Percentiles rank a stretch among this genome's conserved stretches.
Conservation (phyloP, 23 tunicate genomes). For the Halocynthia roretzi region DNA sequence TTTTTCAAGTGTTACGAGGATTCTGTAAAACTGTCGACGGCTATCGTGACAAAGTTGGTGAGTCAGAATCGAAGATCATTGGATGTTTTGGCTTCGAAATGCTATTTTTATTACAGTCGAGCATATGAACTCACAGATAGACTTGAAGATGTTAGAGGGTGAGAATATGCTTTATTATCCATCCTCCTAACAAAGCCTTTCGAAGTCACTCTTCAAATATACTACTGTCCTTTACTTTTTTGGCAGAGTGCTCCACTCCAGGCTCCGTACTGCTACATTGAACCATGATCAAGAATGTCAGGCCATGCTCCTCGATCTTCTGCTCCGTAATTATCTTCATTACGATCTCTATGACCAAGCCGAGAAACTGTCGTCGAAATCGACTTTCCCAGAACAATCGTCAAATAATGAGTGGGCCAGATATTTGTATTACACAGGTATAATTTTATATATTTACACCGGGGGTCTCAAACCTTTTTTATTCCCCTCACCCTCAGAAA, state of each 20-base stretch:
- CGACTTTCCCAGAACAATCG: slow-evolving; percentile 86
- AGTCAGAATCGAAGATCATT: slow-evolving; percentile 86
- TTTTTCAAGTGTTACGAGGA: slow-evolving; percentile 22
- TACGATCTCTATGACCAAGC: slow-evolving; percentile 94
- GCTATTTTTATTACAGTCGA: slow-evolving; percentile 92
- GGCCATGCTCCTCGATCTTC: slow-evolving; percentile 69
- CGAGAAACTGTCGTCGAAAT: slow-evolving; percentile 83
- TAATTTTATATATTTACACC: too few relatives aligned
- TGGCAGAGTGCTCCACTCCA: slow-evolving; percentile 47
- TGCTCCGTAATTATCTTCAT: slow-evolving; percentile 82
- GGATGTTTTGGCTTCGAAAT: slow-evolving; percentile 86
- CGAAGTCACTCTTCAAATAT: too few relatives aligned
- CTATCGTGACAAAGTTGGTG: slow-evolving; percentile 54
- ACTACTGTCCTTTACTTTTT: too few relatives aligned
- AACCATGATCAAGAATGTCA: slow-evolving; percentile 81
- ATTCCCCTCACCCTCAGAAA: too few relatives aligned
- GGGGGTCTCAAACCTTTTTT: too few relatives aligned
- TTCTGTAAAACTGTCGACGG: slow-evolving; percentile 46
- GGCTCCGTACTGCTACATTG: slow-evolving; percentile 86
- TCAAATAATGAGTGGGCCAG: slow-evolving; percentile 97
- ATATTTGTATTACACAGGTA: slow-evolving; percentile 86
- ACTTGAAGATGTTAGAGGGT: slow-evolving; percentile 59
- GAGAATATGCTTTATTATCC: too few relatives aligned
- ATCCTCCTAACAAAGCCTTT: too few relatives aligned
- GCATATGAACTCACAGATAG: slow-evolving; percentile 69